Base-by-base conservation (phyloP, 1,140 invertebrate genomes). In the Gonatopus flavifemur region DNA sequence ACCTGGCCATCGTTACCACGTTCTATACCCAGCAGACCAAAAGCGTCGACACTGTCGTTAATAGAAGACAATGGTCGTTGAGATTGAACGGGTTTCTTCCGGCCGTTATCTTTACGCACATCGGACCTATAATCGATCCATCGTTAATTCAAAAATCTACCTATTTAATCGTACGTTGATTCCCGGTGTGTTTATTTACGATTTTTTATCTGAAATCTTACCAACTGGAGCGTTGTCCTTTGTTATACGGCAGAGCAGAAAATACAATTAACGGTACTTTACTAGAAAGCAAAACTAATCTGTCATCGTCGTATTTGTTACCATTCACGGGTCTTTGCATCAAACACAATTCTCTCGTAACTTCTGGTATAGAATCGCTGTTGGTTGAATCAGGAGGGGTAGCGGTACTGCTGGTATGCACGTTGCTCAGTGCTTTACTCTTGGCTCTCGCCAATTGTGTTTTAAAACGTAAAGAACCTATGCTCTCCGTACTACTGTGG, bases 1-100 rank as follows among this genome's bases (percentile, higher is more conserved):
- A 87, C 86, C 78, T 89, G 89, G 50, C 91, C 92, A 75, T 93
- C 91, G 69, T 90, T 88, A 31, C 86, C 85, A 72, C 83, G 83
- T 67, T 93, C 88, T 48, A 93, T 82, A 31, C 91, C 91, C 19
- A 95, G 70, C 13, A 91, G 81, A 76, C 91, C 86, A 76, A 91
- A 91, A 10, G 91, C 88, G 82, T 94, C 92, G 32, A 87, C 79
- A 57, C 84, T 86, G 78, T 94, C 91, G 62, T 86, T 90, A 21
- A 92, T 89, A 4, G 89, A 81, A 18, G 91, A 93, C 18, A 94
- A 69, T 7, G 92, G 92, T 51, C 91, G 82, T 49, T 87, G 87
- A 19, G 88, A 88, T 6, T 90, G 89, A 30, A 89, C 85, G 61
- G 91, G 90, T 66, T 91, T 81, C 58, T 90, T 83, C 42, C 91